Percentiles rank a stretch among this genome's conserved stretches.
phyloP scores from a whole-genome alignment of 2,888 invertebrate species.

The Halictus ligatus region DNA sequence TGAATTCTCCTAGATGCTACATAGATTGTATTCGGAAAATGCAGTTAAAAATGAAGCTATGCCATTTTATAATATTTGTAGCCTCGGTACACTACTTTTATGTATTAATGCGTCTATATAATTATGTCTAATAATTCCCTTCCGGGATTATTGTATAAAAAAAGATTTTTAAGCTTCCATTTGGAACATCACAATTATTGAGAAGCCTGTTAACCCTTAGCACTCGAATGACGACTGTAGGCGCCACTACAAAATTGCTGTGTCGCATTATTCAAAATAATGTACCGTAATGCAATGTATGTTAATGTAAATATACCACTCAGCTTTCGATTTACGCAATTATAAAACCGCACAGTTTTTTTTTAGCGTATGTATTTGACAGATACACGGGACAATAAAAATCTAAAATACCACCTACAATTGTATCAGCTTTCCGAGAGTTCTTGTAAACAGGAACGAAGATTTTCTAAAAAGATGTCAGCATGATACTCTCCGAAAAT shows the following conservation, averaged over 20 bases:
- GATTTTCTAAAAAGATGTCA: slow-evolving; percentile 51
- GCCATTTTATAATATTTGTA: not conserved
- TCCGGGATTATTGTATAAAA: too few species aligned
- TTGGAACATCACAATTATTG: too few species aligned
- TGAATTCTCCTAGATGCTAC: slow-evolving; percentile 12
- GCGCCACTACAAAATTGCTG: too few species aligned
- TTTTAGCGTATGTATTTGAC: slow-evolving; percentile 30
- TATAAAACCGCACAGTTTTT: not conserved
- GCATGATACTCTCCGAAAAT: slow-evolving; percentile 59
- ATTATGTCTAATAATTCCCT: too few species aligned
- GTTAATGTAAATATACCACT: too few species aligned
- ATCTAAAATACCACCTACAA: slow-evolving; percentile 20
- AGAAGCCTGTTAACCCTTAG: too few species aligned
- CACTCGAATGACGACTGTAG: too few species aligned
- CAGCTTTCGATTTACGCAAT: too few species aligned
- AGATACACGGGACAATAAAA: slow-evolving; percentile 29
- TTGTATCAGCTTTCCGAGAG: slow-evolving; percentile 33
- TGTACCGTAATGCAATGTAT: too few species aligned
- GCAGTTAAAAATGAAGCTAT: not conserved
- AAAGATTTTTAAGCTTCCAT: too few species aligned
- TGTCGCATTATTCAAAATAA: too few species aligned
- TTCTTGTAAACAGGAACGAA: slow-evolving; percentile 41
- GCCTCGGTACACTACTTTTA: not conserved
- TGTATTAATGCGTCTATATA: too few species aligned
- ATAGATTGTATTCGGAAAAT: not conserved